Evolutionary conservation across 2,113 vertebrate species (phyloP), one percentile per base, ranked within the genome.

Genomic region (Chaenogobius annularis): DNA sequence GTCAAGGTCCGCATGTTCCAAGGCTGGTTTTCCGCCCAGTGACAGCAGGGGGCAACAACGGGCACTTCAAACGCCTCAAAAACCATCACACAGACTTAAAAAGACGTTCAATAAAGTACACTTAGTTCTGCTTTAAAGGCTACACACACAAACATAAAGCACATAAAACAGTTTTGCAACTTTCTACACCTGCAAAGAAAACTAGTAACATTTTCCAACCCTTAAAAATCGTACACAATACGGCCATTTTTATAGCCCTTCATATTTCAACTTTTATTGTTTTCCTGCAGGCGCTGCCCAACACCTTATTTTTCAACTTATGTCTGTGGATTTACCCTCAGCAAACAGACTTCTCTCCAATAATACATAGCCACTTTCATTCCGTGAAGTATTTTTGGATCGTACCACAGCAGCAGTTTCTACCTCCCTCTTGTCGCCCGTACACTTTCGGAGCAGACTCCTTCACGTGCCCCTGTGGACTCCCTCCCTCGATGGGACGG

Each of bases 391-490:
- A 65, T 50, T 75, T 74, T 63, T 26, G 48, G 47, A 4, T 48
- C 13, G 63, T 20, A 54, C 56, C 37, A 59, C 52, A 63, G 59
- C 64, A 37, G 37, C 19, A n/a, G 10, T 69, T 20, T 19, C 10
- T 43, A 58, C 70, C 37, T 50, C 48, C 58, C 26, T 50, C 54
- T 50, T 14, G 54, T 67, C 50, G 37, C 66, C 46, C 65, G 35
- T n/a, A 40, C 61, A 43, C 8, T n/a, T 63, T 43, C 11, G 14
- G 66, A 73, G 66, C 19, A 47, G 65, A 65, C 76, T 85, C 56
- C 84, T 89, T 82, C 55, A 85, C 74, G 78, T 75, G 79, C 69
- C 84, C 73, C 75, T 31, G 48, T 52, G 62, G 74, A 66, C n/a
- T 59, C 78, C 55, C 22, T 81, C 81, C 82, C 76, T 69, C 69